phyloP scores from a whole-genome alignment of 2,113 vertebrate species.

The Halcyon malimbica region DNA sequence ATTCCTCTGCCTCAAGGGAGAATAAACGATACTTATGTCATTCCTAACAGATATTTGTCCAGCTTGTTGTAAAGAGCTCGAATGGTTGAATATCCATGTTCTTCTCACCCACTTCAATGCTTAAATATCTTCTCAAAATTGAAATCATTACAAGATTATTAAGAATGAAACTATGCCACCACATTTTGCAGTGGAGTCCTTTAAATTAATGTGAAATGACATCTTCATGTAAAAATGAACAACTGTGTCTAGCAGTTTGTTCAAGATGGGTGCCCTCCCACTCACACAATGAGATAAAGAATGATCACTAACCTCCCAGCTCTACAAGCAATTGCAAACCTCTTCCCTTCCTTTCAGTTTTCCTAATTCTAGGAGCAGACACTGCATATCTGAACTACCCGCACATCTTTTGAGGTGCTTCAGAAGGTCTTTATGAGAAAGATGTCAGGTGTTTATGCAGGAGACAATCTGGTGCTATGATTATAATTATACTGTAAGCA shows the following conservation, averaged over 20 bases:
- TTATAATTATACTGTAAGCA: background rate
- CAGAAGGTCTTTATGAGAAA: background rate
- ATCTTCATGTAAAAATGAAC: constrained; percentile 30
- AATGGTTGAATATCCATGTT: background rate
- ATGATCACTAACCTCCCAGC: background rate
- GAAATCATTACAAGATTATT: background rate
- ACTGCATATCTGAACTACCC: background rate
- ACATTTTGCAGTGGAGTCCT: background rate
- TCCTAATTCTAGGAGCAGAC: background rate
- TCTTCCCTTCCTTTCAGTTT: background rate
- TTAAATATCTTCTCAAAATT: constrained; percentile 4
- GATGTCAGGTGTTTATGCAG: background rate
- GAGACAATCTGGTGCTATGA: background rate
- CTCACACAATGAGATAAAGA: background rate
- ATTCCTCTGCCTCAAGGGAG: background rate
- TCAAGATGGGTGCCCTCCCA: background rate
- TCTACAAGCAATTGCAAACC: background rate
- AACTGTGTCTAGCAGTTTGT: background rate
- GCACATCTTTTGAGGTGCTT: background rate
- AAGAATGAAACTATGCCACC: background rate
- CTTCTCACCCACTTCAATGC: background rate
- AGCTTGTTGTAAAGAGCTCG: background rate
- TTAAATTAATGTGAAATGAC: constrained; percentile 39
- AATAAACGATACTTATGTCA: background rate
- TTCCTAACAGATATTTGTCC: background rate